These are phyloP conservation scores for Aphidoletes aphidimyza DNA, from an alignment of 2,888 invertebrate species.

Conservation along the genomic window DNA sequence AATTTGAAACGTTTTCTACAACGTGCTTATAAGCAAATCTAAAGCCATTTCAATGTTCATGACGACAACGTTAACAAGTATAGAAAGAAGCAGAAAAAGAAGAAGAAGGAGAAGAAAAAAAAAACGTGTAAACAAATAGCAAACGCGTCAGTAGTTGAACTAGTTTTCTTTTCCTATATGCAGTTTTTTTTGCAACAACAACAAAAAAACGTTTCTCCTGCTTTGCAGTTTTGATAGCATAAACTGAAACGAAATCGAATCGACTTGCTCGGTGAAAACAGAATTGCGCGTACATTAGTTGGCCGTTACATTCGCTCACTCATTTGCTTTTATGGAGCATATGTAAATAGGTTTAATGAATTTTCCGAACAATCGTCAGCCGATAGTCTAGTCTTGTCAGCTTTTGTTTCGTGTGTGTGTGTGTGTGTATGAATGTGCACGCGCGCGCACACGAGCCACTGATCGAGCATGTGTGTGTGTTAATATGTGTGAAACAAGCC, in stretches of 20 bases:
- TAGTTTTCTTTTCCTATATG: constrained; percentile 52
- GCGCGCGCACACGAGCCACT: not conserved
- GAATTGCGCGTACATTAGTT: not conserved
- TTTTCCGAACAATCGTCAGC: not conserved
- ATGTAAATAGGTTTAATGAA: constrained; percentile 27
- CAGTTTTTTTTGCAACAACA: not conserved
- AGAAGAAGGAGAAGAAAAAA: not conserved
- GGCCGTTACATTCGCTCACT: not conserved
- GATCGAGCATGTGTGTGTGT: no score
- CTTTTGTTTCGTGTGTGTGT: no score
- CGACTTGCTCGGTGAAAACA: not conserved
- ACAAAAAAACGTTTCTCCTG: constrained; percentile 42
- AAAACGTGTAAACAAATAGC: no score
- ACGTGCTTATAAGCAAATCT: not conserved
- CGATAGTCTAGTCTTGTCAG: no score
- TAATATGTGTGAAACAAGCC: no score
- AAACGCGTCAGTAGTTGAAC: constrained; percentile 34
- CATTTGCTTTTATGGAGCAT: not conserved
- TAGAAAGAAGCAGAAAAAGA: not conserved
- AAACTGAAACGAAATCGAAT: constrained; percentile 18
- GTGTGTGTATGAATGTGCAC: not conserved
- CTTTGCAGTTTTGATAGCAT: constrained; percentile 34
- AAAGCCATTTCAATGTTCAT: not conserved
- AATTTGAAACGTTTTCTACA: not conserved
- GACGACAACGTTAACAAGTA: not conserved